Percentiles rank a stretch among this genome's conserved stretches.
Conservation (phyloP, 2,113 vertebrate genomes). For the Equus quagga region DNA sequence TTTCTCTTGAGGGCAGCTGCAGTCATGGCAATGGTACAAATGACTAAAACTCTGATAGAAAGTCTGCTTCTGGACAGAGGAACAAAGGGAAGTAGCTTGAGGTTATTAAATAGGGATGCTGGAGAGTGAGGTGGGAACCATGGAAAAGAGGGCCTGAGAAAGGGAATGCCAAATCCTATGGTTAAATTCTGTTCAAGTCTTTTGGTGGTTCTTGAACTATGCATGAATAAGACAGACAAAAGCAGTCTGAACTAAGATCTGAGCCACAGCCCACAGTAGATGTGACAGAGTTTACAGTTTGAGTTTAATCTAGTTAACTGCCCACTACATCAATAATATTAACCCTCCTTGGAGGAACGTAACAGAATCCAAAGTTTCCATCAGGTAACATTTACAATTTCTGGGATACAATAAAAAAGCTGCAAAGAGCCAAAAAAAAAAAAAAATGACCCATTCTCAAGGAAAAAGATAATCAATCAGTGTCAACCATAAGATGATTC, state of each 20-base stretch:
- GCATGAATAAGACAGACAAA: background rate
- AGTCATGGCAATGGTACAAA: background rate
- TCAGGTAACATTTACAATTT: background rate
- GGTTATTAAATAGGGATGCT: background rate
- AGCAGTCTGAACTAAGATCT: background rate
- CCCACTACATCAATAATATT: background rate
- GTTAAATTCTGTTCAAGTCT: background rate
- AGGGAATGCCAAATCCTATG: background rate
- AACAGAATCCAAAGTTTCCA: background rate
- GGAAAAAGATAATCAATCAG: background rate
- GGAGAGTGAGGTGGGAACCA: background rate
- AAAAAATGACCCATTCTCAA: background rate
- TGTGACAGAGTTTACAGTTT: background rate
- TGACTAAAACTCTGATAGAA: background rate
- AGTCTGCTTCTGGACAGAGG: background rate
- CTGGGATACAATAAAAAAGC: background rate
- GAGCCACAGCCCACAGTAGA: background rate
- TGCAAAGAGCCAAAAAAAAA: background rate
- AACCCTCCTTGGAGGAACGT: background rate
- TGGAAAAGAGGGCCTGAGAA: background rate
- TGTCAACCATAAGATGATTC: background rate
- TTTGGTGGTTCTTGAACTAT: background rate
- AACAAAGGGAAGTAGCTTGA: background rate
- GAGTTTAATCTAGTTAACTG: background rate
- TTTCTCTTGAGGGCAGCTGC: background rate